Evolutionary conservation across 2,113 vertebrate genomes (phyloP).

Genomic region (Paratilapia polleni): DNA sequence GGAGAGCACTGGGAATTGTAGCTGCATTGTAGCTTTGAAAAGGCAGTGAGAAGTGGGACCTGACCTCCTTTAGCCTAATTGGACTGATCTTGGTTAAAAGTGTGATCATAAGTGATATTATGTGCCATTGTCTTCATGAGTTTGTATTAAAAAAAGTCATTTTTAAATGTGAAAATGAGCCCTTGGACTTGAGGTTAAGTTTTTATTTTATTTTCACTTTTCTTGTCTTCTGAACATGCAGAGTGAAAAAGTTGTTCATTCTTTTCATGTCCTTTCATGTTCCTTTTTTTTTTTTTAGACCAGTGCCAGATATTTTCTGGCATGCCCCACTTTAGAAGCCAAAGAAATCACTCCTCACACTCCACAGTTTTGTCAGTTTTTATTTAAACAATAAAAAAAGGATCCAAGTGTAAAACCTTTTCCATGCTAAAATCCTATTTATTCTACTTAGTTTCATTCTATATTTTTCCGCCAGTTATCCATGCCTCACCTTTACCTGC

Average conservation of each 20-base stretch:
- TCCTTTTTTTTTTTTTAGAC: neutral
- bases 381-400: neutral
- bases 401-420: neutral
- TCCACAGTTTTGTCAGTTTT: no score
- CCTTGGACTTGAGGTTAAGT: neutral
- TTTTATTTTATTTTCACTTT: slow-evolving; percentile 2
- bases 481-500: neutral
- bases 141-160: neutral
- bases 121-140: neutral
- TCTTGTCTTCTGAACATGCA: neutral
- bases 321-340: neutral
- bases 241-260: neutral
- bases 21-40: slow-evolving; percentile 29
- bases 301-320: neutral
- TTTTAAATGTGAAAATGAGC: neutral
- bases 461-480: neutral
- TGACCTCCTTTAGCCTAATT: slow-evolving; percentile 34
- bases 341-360: neutral
- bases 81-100: neutral
- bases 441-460: neutral
- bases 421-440: neutral
- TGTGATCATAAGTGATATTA: neutral
- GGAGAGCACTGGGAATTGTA: slow-evolving; percentile 13
- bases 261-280: neutral
- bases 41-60: slow-evolving; percentile 9